Evolutionary conservation across 2,113 vertebrate genomes (phyloP), one percentile per base, ranked within the genome.

Genomic region (Neopipo cinnamomea): DNA sequence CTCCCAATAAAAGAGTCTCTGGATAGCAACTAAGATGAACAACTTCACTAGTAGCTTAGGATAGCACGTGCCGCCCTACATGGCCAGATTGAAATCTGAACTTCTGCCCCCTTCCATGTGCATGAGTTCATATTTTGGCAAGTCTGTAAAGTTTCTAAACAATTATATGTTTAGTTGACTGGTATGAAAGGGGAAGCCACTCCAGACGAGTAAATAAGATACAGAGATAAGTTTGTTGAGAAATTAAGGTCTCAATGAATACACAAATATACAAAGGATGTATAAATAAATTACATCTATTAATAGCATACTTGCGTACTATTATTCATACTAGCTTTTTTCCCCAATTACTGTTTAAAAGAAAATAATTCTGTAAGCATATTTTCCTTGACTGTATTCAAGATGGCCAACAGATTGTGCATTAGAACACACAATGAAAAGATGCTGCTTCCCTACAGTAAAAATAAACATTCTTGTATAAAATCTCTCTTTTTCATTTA

Each of bases 121-220:
- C 61, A 89, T 94, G 96, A 95, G 92, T 93, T 95, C 90, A 96
- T 95, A 73, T 81, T 96, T 95, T 97, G 96, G 96, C 96, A 96
- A 91, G 80, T 89, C 61, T 2, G 8, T 30, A 50, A 61, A 81
- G 73, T 95, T 94, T 94, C 88, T 93, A 92, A 97, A 96, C 93
- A 97, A 96, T 96, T 95, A 61, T 86, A 68, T 94, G 93, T 95
- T 97, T 96, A 80, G 56, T 81, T 94, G 87, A 86, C 83, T 95
- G 47, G 31, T 96, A 88, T 0, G 7, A 92, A 88, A 96, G 73
- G 76, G 93, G 95, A 96, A 96, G 91, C 76, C 83, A 87, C 88
- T 95, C 70, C 90, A 96, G 80, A 46, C 9, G 5, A 96, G 76
- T 92, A 89, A 95, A 93, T 94, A 93, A 85, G 65, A 95, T 75